Conservation (phyloP, 92 coral and sea anemone genomes). For the Porites divaricata region DNA sequence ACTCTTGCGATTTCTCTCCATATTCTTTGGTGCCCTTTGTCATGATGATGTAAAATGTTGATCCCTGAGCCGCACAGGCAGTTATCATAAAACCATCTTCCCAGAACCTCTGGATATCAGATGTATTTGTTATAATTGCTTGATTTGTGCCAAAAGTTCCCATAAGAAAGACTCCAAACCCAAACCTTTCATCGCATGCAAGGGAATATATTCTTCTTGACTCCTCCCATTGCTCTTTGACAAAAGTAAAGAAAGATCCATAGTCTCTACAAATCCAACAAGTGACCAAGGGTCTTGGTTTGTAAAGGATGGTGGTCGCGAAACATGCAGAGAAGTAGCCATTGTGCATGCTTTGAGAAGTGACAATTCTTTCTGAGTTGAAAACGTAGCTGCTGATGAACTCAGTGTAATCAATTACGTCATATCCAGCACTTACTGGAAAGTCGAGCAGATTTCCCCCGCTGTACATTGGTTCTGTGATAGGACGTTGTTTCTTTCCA, state of each 20-base stretch:
- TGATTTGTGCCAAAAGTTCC: constrained; percentile 1
- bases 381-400: not conserved
- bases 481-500: not conserved
- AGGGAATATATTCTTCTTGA: not conserved
- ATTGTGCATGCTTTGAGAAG: not conserved
- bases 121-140: not conserved
- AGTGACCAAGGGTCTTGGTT: not conserved
- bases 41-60: constrained; percentile 14
- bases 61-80: constrained; percentile 20
- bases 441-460: not conserved
- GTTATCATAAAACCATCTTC: constrained; percentile 9
- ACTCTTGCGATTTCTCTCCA: not conserved
- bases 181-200: constrained; percentile 1
- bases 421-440: not conserved
- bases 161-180: constrained; percentile 21
- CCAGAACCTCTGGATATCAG: not conserved
- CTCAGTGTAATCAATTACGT: not conserved
- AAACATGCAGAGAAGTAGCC: not conserved
- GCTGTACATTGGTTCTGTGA: not conserved
- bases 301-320: not conserved
- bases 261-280: not conserved
- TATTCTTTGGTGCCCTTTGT: constrained; percentile 13
- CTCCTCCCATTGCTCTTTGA: not conserved
- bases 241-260: not conserved
- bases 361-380: not conserved